Conservation (phyloP, 2,888 invertebrate genomes). For the Eudemis profundana region DNA sequence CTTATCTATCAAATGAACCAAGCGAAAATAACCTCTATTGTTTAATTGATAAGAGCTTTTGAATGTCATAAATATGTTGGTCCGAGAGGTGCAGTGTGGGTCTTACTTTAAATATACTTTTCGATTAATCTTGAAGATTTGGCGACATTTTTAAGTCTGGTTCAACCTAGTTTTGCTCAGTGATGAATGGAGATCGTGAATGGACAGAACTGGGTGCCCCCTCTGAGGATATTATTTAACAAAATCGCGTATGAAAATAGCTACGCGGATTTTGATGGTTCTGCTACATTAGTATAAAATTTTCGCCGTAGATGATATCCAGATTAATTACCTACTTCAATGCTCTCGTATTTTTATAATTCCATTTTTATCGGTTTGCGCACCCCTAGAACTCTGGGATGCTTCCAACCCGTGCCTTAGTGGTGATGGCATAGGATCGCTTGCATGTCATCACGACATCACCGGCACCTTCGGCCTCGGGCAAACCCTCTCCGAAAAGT, state of each 20-base stretch:
- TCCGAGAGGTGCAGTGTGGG: constrained; percentile 12
- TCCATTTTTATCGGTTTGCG: too few species aligned
- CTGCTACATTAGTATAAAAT: too few species aligned
- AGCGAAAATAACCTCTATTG: neutral
- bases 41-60: neutral
- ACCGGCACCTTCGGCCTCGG: too few species aligned
- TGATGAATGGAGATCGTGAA: constrained; percentile 7
- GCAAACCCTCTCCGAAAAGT: too few species aligned
- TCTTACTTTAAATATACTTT: constrained; percentile 24
- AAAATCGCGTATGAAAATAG: neutral
- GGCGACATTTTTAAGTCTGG: constrained; percentile 9
- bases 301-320: too few species aligned
- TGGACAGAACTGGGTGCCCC: constrained; percentile 18
- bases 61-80: neutral
- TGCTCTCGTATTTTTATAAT: too few species aligned
- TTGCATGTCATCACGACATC: too few species aligned
- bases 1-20: neutral
- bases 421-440: too few species aligned
- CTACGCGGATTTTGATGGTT: too few species aligned
- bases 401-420: too few species aligned
- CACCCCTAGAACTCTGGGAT: too few species aligned
- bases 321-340: too few species aligned
- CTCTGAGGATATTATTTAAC: constrained; percentile 11
- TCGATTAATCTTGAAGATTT: constrained; percentile 13
- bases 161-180: constrained; percentile 11